phyloP scores from a whole-genome alignment of 1,140 invertebrate species.

The Drosophila ogumai region DNA sequence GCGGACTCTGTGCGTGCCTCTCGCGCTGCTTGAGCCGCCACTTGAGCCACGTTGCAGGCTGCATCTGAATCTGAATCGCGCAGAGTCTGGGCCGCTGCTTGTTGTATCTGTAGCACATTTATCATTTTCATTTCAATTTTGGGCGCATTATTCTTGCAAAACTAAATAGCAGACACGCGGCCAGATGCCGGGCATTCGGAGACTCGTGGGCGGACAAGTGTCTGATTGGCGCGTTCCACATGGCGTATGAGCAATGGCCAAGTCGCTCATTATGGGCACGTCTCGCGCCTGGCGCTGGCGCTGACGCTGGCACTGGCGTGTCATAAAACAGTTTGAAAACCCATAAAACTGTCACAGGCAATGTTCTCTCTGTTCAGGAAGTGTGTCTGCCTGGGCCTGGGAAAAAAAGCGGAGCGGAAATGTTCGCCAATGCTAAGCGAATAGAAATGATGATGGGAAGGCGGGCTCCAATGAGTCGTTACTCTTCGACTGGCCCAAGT shows the following conservation, averaged over 20 bases:
- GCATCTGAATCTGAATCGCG: slow-evolving; percentile 11
- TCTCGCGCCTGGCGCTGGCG: slow-evolving; percentile 49
- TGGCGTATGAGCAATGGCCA: slow-evolving; percentile 73
- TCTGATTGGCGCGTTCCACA: slow-evolving; percentile 79
- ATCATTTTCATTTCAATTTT: slow-evolving; percentile 83
- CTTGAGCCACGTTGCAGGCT: slow-evolving; percentile 9
- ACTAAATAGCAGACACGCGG: slow-evolving; percentile 61
- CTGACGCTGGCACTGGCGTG: slow-evolving; percentile 39
- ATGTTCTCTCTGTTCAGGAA: slow-evolving; percentile 51
- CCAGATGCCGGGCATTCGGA: slow-evolving; percentile 15
- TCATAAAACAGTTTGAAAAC: slow-evolving; percentile 83
- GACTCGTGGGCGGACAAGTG: slow-evolving; percentile 72
- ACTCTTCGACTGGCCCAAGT: slow-evolving; percentile 6
- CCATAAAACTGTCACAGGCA: slow-evolving; percentile 80
- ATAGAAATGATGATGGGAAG: slow-evolving; percentile 29
- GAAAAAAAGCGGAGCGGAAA: slow-evolving; percentile 55
- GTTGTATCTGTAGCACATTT: slow-evolving; percentile 78
- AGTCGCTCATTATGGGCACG: slow-evolving; percentile 73
- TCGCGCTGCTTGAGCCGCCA: slow-evolving; percentile 23
- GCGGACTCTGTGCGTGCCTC: slow-evolving; percentile 51
- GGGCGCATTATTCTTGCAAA: slow-evolving; percentile 73
- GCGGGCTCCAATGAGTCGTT: slow-evolving; percentile 21
- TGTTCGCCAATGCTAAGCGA: slow-evolving; percentile 39
- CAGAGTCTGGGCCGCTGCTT: slow-evolving; percentile 29
- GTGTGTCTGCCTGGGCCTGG: slow-evolving; percentile 46